Evolutionary conservation across 2,113 vertebrate genomes (phyloP), one percentile per base, ranked within the genome.

Genomic region (Turdus rufiventris): DNA sequence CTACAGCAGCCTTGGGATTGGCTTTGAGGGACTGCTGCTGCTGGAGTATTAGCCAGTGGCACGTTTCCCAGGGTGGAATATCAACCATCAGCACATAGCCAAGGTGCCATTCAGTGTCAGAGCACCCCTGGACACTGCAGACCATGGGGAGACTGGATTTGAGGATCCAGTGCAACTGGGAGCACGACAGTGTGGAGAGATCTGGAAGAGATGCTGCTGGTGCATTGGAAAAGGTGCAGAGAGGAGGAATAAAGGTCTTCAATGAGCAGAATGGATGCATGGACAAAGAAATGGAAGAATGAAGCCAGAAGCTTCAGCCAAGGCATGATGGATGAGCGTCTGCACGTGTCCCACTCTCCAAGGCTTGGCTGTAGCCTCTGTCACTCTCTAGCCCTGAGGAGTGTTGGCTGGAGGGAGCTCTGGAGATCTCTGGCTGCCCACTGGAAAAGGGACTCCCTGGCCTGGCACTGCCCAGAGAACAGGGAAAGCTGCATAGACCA

Each of bases 261-360:
- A 63, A 29, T 15, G 70, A 74, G 51, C 9, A 31, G 56, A 60
- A 68, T 0, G 3, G 56, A 63, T 16, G 48, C 29, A 36, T 9
- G 48, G 67, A 73, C 13, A 54, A 63, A 48, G 56, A 42, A 53
- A 29, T 2, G 33, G 56, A 45, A 91, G 48, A 50, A 74, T 1
- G 18, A 89, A 89, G 43, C 56, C 47, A 23, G 7, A 45, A 74
- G 29, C 31, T 56, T 42, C 78, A 25, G 18, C 20, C 18, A 11
- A 29, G 48, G 63, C 65, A 38, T 6, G 75, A 24, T 7, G 48
- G 18, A 26, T 6, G 29, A 18, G 36, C n/a, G 33, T 8, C 65
- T 51, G 43, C 54, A 57, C 0, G 0, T 25, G 38, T 14, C 31
- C 23, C 51, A 33, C 65, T 48, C 10, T 3, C 12, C 2, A 4